Evolutionary conservation across 2,113 vertebrate genomes (phyloP).

Genomic region (Pipa parva): DNA sequence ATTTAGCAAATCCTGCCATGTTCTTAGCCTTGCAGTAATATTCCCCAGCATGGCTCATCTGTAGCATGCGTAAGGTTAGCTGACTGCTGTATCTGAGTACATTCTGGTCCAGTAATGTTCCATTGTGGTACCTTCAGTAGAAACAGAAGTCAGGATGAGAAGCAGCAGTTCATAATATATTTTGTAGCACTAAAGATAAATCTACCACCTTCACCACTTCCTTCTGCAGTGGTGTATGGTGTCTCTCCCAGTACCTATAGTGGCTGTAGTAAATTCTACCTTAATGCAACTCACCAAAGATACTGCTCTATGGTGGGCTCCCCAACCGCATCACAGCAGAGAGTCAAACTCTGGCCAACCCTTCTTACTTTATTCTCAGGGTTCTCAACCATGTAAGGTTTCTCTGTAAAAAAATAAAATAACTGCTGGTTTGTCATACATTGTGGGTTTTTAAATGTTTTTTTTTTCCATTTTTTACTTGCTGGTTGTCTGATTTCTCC

Average conservation of each 20-base stretch:
- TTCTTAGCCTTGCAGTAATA: constrained; percentile 90
- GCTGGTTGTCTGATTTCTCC: too few relatives aligned
- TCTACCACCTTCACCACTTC: background rate
- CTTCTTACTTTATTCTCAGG: constrained; percentile 77
- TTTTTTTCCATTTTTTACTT: too few relatives aligned
- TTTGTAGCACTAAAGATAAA: background rate
- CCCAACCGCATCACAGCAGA: constrained; percentile 85
- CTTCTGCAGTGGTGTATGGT: background rate
- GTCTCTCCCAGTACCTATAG: background rate
- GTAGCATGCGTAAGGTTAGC: constrained; percentile 77
- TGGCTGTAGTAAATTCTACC: background rate
- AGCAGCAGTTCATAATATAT: background rate
- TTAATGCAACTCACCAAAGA: constrained; percentile 77
- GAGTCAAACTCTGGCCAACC: constrained; percentile 74
- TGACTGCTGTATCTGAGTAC: constrained; percentile 71
- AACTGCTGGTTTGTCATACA: background rate
- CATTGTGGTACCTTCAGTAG: constrained; percentile 84
- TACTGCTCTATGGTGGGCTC: constrained; percentile 74
- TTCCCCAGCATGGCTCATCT: constrained; percentile 73
- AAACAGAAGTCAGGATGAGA: constrained; percentile 15
- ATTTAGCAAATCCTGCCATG: constrained; percentile 76
- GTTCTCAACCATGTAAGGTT: constrained; percentile 76
- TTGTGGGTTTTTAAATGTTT: too few relatives aligned
- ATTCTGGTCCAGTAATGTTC: constrained; percentile 69
- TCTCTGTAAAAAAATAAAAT: constrained; percentile 64